Percentiles rank a stretch among this genome's conserved stretches.
phyloP scores from a whole-genome alignment of 1,140 invertebrate species.

The Bursaphelenchus mucronatus region DNA sequence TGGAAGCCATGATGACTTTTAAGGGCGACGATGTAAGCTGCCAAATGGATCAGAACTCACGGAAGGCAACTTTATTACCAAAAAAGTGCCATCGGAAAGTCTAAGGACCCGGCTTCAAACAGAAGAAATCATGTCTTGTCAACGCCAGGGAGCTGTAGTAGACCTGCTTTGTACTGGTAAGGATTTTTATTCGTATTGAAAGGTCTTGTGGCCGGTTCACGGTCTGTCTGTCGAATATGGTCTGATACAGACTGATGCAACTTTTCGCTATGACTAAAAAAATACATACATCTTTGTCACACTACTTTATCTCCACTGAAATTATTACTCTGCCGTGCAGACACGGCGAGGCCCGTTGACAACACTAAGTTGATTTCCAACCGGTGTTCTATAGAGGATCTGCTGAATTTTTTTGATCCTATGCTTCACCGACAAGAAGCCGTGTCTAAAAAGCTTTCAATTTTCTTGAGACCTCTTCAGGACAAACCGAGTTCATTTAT shows the following conservation, averaged over 20 bases:
- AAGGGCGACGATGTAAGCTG: slow-evolving; percentile 40
- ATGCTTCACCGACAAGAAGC: too few relatives aligned
- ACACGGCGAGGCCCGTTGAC: too few relatives aligned
- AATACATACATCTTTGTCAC: too few relatives aligned
- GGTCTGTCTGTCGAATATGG: not conserved
- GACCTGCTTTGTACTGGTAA: not conserved
- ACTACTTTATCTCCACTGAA: too few relatives aligned
- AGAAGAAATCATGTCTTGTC: slow-evolving; percentile 39
- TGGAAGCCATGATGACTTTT: slow-evolving; percentile 3
- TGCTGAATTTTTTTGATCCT: too few relatives aligned
- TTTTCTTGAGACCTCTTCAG: not conserved
- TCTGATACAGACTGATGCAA: too few relatives aligned
- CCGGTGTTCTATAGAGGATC: too few relatives aligned
- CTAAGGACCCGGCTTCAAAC: slow-evolving; percentile 37
- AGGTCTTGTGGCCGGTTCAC: too few relatives aligned
- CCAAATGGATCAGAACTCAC: slow-evolving; percentile 26
- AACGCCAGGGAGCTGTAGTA: slow-evolving; percentile 38
- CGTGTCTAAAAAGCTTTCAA: too few relatives aligned
- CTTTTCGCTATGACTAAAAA: too few relatives aligned
- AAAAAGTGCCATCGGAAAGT: slow-evolving; percentile 20
- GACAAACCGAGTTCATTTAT: not conserved
- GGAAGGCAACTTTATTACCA: slow-evolving; percentile 36
- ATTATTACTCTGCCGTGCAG: too few relatives aligned
- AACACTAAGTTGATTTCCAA: too few relatives aligned
- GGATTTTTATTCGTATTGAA: not conserved